phyloP scores from a whole-genome alignment of 2,797 vertebrate genomes.

The Pseudochirops corinnae region DNA sequence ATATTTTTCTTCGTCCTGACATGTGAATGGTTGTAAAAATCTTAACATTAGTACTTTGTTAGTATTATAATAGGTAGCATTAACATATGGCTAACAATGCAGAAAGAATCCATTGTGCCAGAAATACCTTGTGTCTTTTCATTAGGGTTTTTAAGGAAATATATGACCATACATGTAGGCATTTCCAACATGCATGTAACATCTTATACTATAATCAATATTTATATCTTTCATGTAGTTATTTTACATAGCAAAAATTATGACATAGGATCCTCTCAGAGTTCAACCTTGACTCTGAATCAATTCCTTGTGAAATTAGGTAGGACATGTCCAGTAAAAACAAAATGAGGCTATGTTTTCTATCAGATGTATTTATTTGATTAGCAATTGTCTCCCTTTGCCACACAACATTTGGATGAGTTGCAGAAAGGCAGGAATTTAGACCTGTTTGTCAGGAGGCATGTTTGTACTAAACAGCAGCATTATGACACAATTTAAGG shows the following conservation, averaged over 20 bases:
- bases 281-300: conserved; percentile 54
- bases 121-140: conserved; percentile 48
- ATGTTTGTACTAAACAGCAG: too few species aligned
- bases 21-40: conserved; percentile 31
- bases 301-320: conserved; percentile 61
- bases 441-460: too few species aligned
- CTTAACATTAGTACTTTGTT: neutral
- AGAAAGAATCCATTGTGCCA: conserved; percentile 27
- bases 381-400: too few species aligned
- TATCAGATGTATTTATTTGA: conserved; percentile 15
- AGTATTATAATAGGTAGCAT: conserved; percentile 46
- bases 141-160: neutral
- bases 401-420: too few species aligned
- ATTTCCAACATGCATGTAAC: conserved; percentile 22
- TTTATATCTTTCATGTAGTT: conserved; percentile 55
- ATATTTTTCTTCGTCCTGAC: conserved; percentile 5
- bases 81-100: neutral
- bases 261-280: conserved; percentile 17
- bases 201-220: conserved; percentile 34
- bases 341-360: conserved; percentile 15
- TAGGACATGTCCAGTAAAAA: conserved; percentile 13
- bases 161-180: neutral
- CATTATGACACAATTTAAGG: too few species aligned
- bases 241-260: conserved; percentile 29
- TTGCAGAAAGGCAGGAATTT: too few species aligned